Conservation (phyloP, 2,797 vertebrate genomes). For the Anas capensis region DNA sequence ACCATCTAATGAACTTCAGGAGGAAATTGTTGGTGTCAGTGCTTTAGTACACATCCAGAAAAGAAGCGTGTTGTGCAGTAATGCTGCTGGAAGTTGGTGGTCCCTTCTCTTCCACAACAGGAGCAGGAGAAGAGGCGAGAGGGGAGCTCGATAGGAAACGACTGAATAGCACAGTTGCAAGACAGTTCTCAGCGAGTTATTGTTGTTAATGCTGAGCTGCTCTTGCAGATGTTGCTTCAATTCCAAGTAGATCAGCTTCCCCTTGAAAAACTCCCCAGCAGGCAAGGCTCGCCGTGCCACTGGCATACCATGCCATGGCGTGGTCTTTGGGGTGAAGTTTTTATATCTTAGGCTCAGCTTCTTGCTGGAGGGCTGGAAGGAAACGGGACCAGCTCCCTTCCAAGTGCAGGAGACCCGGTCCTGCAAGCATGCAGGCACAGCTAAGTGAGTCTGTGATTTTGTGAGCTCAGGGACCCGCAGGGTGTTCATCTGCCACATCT, state of each 20-base stretch:
- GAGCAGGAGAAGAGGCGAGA: fast-evolving
- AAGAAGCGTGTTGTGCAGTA: fast-evolving
- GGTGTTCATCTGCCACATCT: fast-evolving
- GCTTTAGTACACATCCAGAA: background rate
- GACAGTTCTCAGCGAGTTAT: background rate
- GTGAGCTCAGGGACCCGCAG: background rate
- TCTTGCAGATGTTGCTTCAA: background rate
- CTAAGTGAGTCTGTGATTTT: background rate
- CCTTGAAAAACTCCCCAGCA: background rate
- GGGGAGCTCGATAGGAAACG: background rate
- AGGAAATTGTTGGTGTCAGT: background rate
- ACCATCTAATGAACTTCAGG: conserved; percentile 19
- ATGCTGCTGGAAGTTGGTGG: background rate
- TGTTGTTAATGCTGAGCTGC: background rate
- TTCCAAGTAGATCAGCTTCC: background rate
- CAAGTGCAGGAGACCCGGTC: background rate
- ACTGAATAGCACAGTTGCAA: background rate
- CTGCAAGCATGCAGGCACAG: background rate
- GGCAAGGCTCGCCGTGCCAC: background rate
- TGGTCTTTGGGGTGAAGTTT: background rate
- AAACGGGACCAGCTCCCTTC: background rate
- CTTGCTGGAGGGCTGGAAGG: fast-evolving
- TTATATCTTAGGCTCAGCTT: background rate
- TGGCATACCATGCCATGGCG: fast-evolving
- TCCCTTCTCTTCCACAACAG: background rate